phyloP scores from a whole-genome alignment of 2,113 vertebrate genomes.

The Pogonocichla stellata region DNA sequence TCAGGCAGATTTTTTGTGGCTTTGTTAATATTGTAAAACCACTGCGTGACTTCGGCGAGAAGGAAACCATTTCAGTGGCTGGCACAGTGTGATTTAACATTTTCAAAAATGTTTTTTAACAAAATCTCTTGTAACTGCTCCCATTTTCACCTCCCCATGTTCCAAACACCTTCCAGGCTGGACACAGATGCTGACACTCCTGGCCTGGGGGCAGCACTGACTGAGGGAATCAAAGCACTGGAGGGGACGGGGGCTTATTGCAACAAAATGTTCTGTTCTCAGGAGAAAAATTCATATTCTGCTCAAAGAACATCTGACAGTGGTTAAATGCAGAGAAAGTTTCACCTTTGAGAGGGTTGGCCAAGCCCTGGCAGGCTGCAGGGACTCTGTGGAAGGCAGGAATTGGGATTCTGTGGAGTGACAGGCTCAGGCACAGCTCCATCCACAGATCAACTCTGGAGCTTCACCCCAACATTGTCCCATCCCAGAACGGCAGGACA shows the following conservation, averaged over 20 bases:
- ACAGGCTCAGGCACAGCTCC: background rate
- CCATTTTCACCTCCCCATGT: background rate
- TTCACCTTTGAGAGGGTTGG: background rate
- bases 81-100: background rate
- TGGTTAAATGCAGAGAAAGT: background rate
- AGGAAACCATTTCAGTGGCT: background rate
- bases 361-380: background rate
- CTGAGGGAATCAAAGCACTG: slow-evolving; percentile 5
- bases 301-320: slow-evolving; percentile 2
- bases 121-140: background rate
- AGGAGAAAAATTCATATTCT: background rate
- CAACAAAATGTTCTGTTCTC: slow-evolving; percentile 15
- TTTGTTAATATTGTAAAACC: slow-evolving; percentile 4
- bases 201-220: background rate
- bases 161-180: slow-evolving; percentile 26
- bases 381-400: background rate
- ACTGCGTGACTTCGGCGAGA: background rate
- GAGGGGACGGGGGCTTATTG: background rate
- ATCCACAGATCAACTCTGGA: fast-evolving
- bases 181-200: background rate
- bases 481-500: background rate
- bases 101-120: background rate
- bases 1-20: background rate
- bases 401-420: background rate
- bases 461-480: fast-evolving